These are phyloP conservation scores for Ethmia dodecea DNA, from an alignment of 2,888 invertebrate species.

Conservation along the genomic window DNA sequence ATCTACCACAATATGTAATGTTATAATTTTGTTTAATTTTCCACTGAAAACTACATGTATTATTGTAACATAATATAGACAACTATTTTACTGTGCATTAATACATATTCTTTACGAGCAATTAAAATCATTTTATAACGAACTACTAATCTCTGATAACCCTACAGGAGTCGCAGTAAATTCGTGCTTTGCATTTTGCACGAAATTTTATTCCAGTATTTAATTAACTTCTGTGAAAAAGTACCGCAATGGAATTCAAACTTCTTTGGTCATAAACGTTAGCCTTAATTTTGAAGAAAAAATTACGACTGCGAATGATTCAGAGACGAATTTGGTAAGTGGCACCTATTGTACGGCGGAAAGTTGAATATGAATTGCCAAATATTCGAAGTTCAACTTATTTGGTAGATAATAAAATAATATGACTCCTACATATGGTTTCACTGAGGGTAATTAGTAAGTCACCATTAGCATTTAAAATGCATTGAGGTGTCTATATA, in stretches of 20 bases:
- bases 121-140: no score
- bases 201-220: constrained; percentile 55
- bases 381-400: not conserved
- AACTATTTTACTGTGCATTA: no score
- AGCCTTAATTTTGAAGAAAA: constrained; percentile 20
- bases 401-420: no score
- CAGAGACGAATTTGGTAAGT: constrained; percentile 3
- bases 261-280: constrained; percentile 30
- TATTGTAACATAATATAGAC: no score
- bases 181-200: constrained; percentile 55
- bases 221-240: constrained; percentile 56
- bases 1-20: no score
- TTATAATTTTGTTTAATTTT: no score
- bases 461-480: no score
- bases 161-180: constrained; percentile 26
- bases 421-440: no score
- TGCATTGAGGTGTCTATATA: no score
- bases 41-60: no score
- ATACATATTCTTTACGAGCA: no score
- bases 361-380: constrained; percentile 4
- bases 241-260: constrained; percentile 39
- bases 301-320: constrained; percentile 10
- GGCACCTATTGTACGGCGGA: constrained; percentile 7
- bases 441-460: no score
- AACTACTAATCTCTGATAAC: constrained; percentile 21